phyloP scores from a whole-genome alignment of 2,113 vertebrate species.

The Cochlearius cochlearius region DNA sequence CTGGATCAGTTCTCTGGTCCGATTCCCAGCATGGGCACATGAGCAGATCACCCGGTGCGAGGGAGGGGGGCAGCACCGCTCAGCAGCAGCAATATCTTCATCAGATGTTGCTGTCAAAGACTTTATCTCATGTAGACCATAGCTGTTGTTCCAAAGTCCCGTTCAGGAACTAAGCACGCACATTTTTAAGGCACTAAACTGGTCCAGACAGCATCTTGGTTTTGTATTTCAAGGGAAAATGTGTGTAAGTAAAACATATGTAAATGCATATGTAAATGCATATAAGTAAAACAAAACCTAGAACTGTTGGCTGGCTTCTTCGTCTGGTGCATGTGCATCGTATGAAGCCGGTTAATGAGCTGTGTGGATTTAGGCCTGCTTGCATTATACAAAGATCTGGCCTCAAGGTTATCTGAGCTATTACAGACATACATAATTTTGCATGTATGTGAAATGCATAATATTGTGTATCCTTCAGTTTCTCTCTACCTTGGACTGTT shows the following conservation, averaged over 20 bases:
- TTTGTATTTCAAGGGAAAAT: not conserved
- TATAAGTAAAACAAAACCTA: not conserved
- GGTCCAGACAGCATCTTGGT: not conserved
- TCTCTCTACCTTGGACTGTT: not conserved
- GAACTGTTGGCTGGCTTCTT: not conserved
- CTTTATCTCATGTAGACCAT: not conserved
- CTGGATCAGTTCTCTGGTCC: not conserved
- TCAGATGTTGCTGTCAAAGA: not conserved
- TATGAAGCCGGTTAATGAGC: not conserved
- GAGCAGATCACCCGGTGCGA: not conserved
- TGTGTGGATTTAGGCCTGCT: not conserved
- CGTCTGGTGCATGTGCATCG: not conserved
- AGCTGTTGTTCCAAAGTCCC: not conserved
- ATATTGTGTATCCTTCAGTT: not conserved
- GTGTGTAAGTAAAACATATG: not conserved
- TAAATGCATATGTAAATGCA: fast-evolving
- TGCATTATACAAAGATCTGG: not conserved
- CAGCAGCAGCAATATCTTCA: not conserved
- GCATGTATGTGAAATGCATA: not conserved
- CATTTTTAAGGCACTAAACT: not conserved
- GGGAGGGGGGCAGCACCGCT: not conserved
- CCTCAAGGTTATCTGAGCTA: not conserved
- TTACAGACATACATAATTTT: not conserved
- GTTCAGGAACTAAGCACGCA: not conserved
- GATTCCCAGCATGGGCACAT: fast-evolving